A percentile compares a stretch with the other conserved stretches of the same genome.
phyloP scores from a whole-genome alignment of 2,797 vertebrate genomes.

The Sorex maritimensis region DNA sequence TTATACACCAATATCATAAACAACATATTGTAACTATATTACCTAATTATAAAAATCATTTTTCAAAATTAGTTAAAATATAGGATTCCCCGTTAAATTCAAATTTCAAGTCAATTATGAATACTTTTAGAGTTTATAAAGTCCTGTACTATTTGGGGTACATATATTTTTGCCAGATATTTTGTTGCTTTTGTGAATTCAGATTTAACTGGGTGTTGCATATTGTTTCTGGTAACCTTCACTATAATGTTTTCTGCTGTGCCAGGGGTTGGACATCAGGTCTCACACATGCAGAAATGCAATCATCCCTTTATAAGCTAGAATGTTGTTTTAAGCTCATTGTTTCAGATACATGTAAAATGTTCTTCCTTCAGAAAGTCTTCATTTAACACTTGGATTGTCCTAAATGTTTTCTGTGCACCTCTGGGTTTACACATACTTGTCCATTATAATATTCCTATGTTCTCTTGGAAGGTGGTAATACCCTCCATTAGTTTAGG shows the following conservation, averaged over 20 bases:
- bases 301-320: not conserved
- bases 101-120: too few species aligned
- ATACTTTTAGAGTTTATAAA: too few species aligned
- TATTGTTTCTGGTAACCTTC: conserved; percentile 41
- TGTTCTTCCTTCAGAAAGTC: not conserved
- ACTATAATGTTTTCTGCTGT: not conserved
- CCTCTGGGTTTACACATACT: not conserved
- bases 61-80: too few species aligned
- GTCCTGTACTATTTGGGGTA: too few species aligned
- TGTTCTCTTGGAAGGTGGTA: not conserved
- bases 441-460: not conserved
- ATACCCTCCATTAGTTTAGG: conserved; percentile 23
- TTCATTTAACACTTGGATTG: not conserved
- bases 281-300: too few species aligned
- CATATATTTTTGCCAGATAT: too few species aligned
- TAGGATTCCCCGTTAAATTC: too few species aligned
- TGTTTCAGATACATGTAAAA: conserved; percentile 47
- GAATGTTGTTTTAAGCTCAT: not conserved
- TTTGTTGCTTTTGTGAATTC: conserved; percentile 11
- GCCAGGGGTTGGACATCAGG: too few species aligned
- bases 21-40: too few species aligned
- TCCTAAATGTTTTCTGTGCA: not conserved
- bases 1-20: too few species aligned
- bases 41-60: too few species aligned
- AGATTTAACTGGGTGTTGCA: not conserved